Conservation (phyloP, 2,113 vertebrate genomes). For the Numenius arquata region DNA sequence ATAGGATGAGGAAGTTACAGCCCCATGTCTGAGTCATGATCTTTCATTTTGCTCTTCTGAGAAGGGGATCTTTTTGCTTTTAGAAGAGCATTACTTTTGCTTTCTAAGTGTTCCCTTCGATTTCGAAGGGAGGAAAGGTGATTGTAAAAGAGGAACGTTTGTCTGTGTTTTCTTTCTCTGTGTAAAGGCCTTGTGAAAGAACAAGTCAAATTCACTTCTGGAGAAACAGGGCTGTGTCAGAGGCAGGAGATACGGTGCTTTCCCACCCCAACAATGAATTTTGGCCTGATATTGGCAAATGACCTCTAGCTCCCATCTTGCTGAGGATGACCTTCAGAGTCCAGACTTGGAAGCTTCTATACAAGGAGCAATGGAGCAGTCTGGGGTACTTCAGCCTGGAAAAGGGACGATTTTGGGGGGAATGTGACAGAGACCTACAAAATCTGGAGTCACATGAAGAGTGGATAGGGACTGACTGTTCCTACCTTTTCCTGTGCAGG, state of each 20-base stretch:
- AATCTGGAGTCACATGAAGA: not conserved
- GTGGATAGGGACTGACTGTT: not conserved
- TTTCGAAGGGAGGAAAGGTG: not conserved
- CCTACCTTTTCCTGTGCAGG: not conserved
- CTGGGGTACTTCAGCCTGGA: not conserved
- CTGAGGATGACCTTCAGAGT: not conserved
- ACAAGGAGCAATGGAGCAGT: not conserved
- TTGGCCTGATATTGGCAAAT: not conserved
- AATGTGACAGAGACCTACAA: not conserved
- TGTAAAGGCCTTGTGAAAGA: not conserved
- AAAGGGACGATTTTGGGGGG: not conserved
- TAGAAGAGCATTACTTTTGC: constrained; percentile 1
- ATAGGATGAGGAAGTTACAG: constrained; percentile 23
- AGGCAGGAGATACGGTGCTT: not conserved
- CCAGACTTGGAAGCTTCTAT: not conserved
- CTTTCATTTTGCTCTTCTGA: not conserved
- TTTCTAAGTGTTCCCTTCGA: not conserved
- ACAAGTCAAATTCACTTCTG: not conserved
- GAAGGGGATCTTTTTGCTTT: not conserved
- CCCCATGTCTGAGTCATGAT: not conserved
- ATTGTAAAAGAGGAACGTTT: not conserved
- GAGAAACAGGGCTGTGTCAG: not conserved
- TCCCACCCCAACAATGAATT: not conserved
- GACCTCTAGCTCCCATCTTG: not conserved
- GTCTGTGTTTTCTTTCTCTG: not conserved